A percentile compares a stretch with the other conserved stretches of the same genome.
phyloP scores from a whole-genome alignment of 2,797 vertebrate genomes.

The Hozukius guyotensis region DNA sequence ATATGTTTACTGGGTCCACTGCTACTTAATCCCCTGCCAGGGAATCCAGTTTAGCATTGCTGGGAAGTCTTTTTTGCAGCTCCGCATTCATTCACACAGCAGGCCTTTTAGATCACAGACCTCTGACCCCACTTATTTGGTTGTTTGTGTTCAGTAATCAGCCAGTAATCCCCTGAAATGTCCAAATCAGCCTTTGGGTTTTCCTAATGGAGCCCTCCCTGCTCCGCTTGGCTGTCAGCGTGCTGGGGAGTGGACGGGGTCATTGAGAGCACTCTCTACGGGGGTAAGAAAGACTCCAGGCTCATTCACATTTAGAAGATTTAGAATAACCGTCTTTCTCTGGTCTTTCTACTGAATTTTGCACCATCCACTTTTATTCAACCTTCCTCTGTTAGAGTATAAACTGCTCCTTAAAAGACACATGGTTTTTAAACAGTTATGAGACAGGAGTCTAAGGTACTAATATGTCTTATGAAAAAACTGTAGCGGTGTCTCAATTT shows the following conservation, averaged over 20 bases:
- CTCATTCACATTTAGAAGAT: neutral
- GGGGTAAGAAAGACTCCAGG: neutral
- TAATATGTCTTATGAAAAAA: neutral
- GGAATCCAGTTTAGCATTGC: slow-evolving; percentile 24
- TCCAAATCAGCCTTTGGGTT: slow-evolving; percentile 54
- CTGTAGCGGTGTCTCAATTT: neutral
- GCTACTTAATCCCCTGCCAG: slow-evolving; percentile 44
- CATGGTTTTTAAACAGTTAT: neutral
- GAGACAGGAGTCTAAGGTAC: neutral
- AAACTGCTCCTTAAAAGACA: neutral
- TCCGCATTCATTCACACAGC: slow-evolving; percentile 29
- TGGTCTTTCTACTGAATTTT: neutral
- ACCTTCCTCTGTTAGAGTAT: neutral
- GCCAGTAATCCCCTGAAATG: slow-evolving; percentile 66
- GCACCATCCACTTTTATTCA: neutral
- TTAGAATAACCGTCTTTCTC: neutral
- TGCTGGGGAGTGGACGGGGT: slow-evolving; percentile 7
- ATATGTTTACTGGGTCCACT: slow-evolving; percentile 23
- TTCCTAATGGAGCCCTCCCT: slow-evolving; percentile 33
- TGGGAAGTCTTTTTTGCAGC: slow-evolving; percentile 21
- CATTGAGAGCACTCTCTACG: slow-evolving; percentile 13
- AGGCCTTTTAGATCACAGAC: slow-evolving; percentile 43
- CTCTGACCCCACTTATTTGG: slow-evolving; percentile 62
- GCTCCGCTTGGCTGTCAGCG: slow-evolving; percentile 38
- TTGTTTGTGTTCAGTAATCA: slow-evolving; percentile 76